These are phyloP conservation scores for Hedya salicella DNA, from an alignment of 2,888 invertebrate species.

Conservation along the genomic window DNA sequence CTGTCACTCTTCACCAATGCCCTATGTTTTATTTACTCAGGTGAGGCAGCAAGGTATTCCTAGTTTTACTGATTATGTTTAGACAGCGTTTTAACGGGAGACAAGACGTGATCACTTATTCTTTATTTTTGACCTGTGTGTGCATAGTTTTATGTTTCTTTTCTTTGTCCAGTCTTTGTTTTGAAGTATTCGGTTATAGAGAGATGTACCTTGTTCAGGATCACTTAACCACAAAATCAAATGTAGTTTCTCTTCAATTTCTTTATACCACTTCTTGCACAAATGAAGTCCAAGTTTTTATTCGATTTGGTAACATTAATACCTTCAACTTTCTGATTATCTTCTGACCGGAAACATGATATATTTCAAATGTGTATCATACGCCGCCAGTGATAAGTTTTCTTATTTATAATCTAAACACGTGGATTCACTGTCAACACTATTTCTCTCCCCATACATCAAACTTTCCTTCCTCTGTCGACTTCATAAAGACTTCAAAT, in stretches of 20 bases:
- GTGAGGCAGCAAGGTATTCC: slow-evolving; percentile 45
- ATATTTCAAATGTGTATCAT: background rate
- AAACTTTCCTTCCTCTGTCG: slow-evolving; percentile 30
- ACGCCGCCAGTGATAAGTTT: background rate
- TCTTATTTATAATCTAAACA: slow-evolving; percentile 25
- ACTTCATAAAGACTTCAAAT: slow-evolving; percentile 28
- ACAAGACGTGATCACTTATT: slow-evolving; percentile 52
- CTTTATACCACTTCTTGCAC: background rate
- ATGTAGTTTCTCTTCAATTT: too few relatives aligned
- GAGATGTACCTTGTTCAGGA: background rate
- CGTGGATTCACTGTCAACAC: slow-evolving; percentile 28
- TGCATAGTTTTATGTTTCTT: slow-evolving; percentile 32
- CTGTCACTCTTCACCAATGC: slow-evolving; percentile 10
- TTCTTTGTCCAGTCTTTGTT: slow-evolving; percentile 13
- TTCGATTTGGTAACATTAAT: background rate
- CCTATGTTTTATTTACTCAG: slow-evolving; percentile 40
- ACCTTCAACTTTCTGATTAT: background rate
- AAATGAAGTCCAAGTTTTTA: background rate
- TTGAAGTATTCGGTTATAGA: background rate
- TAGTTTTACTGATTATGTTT: slow-evolving; percentile 50
- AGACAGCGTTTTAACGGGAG: slow-evolving; percentile 56
- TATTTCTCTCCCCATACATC: slow-evolving; percentile 26
- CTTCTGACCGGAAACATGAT: background rate
- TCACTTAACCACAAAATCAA: background rate
- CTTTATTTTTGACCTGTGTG: slow-evolving; percentile 48